phyloP scores from a whole-genome alignment of 2,113 vertebrate genomes.

The Puntigrus tetrazona region DNA sequence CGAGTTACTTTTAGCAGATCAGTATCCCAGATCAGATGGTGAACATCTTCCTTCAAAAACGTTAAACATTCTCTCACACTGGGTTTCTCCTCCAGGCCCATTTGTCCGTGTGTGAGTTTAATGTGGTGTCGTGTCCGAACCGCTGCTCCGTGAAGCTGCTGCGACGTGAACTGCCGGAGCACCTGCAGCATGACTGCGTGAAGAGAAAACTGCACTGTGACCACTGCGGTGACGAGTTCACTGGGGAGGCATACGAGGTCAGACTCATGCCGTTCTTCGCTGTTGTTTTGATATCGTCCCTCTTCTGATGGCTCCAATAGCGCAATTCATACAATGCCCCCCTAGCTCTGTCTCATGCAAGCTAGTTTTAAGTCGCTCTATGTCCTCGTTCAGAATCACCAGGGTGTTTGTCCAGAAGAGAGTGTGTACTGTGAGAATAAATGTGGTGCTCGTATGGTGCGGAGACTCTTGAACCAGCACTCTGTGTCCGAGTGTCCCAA shows the following conservation, averaged over 20 bases:
- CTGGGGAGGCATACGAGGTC: slow-evolving; percentile 89
- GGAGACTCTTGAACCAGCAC: slow-evolving; percentile 89
- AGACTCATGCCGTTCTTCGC: not conserved
- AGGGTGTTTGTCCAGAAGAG: slow-evolving; percentile 94
- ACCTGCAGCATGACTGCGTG: slow-evolving; percentile 93
- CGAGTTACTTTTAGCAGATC: too few species aligned
- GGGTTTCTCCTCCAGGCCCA: slow-evolving; percentile 76
- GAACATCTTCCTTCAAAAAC: not conserved
- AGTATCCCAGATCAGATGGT: not conserved
- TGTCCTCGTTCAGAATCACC: slow-evolving; percentile 81
- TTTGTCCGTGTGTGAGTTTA: slow-evolving; percentile 91
- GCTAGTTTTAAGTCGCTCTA: not conserved
- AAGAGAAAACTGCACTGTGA: slow-evolving; percentile 95
- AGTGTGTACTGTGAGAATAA: slow-evolving; percentile 99
- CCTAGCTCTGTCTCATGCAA: not conserved
- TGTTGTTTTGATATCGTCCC: not conserved
- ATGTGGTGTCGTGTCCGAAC: slow-evolving; percentile 94
- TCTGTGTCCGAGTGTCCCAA: slow-evolving; percentile 89
- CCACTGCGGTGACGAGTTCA: slow-evolving; percentile 93
- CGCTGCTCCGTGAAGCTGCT: slow-evolving; percentile 92
- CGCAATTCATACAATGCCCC: too few species aligned
- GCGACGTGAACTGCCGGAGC: slow-evolving; percentile 88
- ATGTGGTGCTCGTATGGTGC: slow-evolving; percentile 96
- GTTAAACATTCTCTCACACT: not conserved
- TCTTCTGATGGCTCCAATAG: too few species aligned